Evolutionary conservation across 53 echinoderm and acorn worm species (phyloP), one percentile per base, ranked within the genome.

Genomic region (Glandiceps talaboti): DNA sequence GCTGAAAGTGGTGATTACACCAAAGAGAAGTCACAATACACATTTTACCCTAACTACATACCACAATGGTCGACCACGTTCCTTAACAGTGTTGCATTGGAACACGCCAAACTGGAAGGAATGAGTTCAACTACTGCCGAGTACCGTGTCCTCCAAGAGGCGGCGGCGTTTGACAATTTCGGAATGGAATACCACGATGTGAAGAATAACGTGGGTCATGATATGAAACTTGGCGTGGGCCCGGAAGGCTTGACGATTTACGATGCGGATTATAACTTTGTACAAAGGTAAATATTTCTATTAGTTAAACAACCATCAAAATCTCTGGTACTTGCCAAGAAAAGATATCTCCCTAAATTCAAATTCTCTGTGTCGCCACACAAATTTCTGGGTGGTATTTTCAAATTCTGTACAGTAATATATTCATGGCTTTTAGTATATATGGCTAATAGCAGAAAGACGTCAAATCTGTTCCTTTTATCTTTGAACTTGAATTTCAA

Each of bases 1-100:
- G 89, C 89, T 1, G 99, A 99, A 76, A 85, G 82, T 31, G 99
- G 99, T 0, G 94, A 99, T 83, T 91, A 89, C 88, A 84, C 75
- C 77, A 82, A 85, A 1, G 31, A 78, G n/a, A 31, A 78, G 1
- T 85, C 27, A 31, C 78, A 32, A 33, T 73, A 84, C 31, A 28
- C 78, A 26, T 85, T 82, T 84, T 77, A 84, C 14, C 88, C 90
- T 25, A 77, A 80, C 32, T 81, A 76, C 30, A 73, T 74, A 74
- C 82, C 85, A 20, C 64, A 45, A 45, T 45, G 64, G 64, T 45
- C 64, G 64, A 45, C 64, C 6, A 45, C 64, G 6, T 90, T 94
- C 79, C 83, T 87, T 33, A 80, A 85, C 0, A 88, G 87, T 25
- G 89, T 94, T 31, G 82, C 80, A 73, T 84, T 91, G 10, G 89